Percentiles rank a stretch among this genome's conserved stretches.
Conservation (phyloP, 1,140 invertebrate species). For the Drosophila funebris region DNA sequence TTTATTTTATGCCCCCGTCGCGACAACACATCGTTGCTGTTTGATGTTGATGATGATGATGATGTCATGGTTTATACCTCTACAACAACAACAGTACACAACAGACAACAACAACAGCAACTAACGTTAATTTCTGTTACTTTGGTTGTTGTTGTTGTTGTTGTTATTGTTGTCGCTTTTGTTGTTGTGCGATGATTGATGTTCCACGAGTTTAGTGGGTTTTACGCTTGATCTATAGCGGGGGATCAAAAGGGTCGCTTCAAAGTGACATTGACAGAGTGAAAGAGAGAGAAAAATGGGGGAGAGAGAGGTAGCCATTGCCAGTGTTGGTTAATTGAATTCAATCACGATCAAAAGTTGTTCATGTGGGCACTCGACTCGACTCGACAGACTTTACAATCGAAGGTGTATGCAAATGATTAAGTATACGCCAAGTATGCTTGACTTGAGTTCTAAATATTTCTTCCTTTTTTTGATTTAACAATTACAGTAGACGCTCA, state of each 20-base stretch:
- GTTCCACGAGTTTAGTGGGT: slow-evolving; percentile 20
- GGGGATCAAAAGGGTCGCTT: background rate
- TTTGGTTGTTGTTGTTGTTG: slow-evolving; percentile 17
- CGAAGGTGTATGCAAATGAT: background rate
- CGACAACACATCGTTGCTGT: slow-evolving; percentile 5
- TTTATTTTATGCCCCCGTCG: slow-evolving; percentile 51
- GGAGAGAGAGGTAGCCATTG: background rate
- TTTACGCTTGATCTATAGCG: slow-evolving; percentile 12
- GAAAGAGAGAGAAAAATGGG: background rate
- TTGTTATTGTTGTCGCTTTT: slow-evolving; percentile 18
- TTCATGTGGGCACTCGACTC: background rate
- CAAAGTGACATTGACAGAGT: slow-evolving; percentile 17
- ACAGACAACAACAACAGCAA: background rate
- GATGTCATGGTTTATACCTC: slow-evolving; percentile 57
- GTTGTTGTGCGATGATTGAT: slow-evolving; percentile 55
- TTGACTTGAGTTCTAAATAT: background rate
- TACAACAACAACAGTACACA: background rate
- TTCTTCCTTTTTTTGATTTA: background rate
- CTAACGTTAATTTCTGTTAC: slow-evolving; percentile 19
- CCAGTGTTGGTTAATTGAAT: slow-evolving; percentile 9
- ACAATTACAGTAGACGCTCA: background rate
- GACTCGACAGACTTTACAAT: background rate
- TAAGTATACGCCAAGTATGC: slow-evolving; percentile 9
- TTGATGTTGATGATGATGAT: slow-evolving; percentile 33
- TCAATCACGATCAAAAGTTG: background rate